phyloP scores from a whole-genome alignment of 92 coral and sea anemone genomes.

The Actinernus sp. region DNA sequence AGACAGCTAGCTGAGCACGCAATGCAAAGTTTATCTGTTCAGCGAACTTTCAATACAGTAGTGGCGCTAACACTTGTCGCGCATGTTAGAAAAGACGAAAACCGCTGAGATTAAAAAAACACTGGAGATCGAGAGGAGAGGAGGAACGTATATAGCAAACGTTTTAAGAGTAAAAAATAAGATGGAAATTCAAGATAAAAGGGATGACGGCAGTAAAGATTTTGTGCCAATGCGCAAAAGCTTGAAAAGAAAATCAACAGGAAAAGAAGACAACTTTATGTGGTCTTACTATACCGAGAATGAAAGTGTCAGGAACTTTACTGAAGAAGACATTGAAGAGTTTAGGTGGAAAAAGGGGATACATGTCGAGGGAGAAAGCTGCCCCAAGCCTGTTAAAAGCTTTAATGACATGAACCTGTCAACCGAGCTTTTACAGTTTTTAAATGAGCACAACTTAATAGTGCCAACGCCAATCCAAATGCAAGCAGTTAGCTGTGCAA shows the following conservation, averaged over 20 bases:
- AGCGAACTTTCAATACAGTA: constrained; percentile 3
- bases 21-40: constrained; percentile 15
- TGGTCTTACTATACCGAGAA: constrained; percentile 80
- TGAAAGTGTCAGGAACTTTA: constrained; percentile 51
- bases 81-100: too few relatives aligned
- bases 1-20: constrained; percentile 27
- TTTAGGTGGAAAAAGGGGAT: constrained; percentile 90
- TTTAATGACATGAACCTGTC: constrained; percentile 82
- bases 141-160: too few relatives aligned
- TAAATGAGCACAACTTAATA: constrained; percentile 58
- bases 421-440: constrained; percentile 56
- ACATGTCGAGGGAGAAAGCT: constrained; percentile 85
- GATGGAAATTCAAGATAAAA: not conserved
- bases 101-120: too few relatives aligned
- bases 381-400: constrained; percentile 86
- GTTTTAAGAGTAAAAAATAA: constrained; percentile 6
- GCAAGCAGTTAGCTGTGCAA: constrained; percentile 95
- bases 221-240: constrained; percentile 82
- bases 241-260: constrained; percentile 75
- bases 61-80: too few relatives aligned
- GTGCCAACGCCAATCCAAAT: constrained; percentile 92
- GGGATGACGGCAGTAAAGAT: constrained; percentile 25
- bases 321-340: constrained; percentile 86
- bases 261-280: constrained; percentile 82
- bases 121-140: too few relatives aligned